Evolutionary conservation across 1,140 invertebrate species (phyloP), one percentile per base, ranked within the genome.

Genomic region (Mactra quadrangularis): DNA sequence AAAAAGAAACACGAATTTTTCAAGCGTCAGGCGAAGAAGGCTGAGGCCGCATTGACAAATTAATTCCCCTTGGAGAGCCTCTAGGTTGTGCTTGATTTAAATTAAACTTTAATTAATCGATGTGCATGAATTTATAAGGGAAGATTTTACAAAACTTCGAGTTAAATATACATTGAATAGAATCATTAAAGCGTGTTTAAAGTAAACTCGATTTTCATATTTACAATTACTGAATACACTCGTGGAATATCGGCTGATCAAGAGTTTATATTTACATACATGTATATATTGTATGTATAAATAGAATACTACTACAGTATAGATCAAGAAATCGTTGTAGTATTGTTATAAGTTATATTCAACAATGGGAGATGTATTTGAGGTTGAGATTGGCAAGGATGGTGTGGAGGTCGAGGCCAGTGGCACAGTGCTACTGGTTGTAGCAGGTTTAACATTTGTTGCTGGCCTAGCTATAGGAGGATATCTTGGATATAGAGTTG

Each of bases 1-100:
- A 81, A 81, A 57, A 81, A 81, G 66, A 81, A 81, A 81, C 77
- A 81, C 66, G 77, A 81, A 29, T 81, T 81, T 60, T 71, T 81
- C 17, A 71, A 81, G 29, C 31, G 77, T 27, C 64, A 81, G 6
- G 35, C 27, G 27, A 71, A 81, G 55, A 81, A 81, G 33, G 60
- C 77, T 33, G 47, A 71, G 71, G 11, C 38, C n/a, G 33, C 66
- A 27, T 29, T 81, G 27, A 59, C 41, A 41, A 71, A 31, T n/a
- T 81, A 57, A 55, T 53, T 25, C 7, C 47, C 75, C 60, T 50
- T 62, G 29, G 31, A 2, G 19, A 66, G 41, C 45, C 31, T 17
- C 17, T 2, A 19, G 22, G 60, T 35, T 68, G 76, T 53, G 62
- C 27, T 78, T 29, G 62, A 53, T 78, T 78, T 29, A n/a, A 19